Base-by-base conservation (phyloP, 2,113 vertebrate species). In the Ophthalmolycus amberensis region DNA sequence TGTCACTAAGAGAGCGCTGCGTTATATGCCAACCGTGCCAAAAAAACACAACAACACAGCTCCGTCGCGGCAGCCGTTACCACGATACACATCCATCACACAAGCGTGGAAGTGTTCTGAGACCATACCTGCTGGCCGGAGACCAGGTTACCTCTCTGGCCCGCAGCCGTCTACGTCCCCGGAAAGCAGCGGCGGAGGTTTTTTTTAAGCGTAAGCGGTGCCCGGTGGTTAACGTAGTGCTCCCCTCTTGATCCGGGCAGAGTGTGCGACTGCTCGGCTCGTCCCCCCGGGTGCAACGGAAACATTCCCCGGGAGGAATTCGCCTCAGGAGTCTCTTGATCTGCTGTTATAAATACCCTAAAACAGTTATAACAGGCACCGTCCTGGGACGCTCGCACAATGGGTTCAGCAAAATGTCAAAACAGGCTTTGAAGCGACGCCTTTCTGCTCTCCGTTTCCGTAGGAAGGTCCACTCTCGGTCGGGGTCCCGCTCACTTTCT, bases 341-440 rank as follows among this genome's bases (percentile, higher is more conserved):
- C 65, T 77, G 86, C 73, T 25, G 84, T 88, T 93, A 91, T 92
- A 94, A 92, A 94, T 93, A 95, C 75, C 68, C 65, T 42, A 64
- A 66, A 75, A 74, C 88, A 64, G 87, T 87, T 87, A 89, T 87
- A 88, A 93, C 79, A 64, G 34, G 87, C 83, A 75, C 40, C 27
- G 58, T 46, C 83, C 73, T 60, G 63, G 73, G n/a, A 34, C 71
- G 71, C 75, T 60, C 14, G 29, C 85, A 85, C 86, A 89, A 90
- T 78, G 27, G 68, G 6, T 52, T 67, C 80, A 29, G 68, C 48
- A 56, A 38, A 22, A 71, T 16, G 25, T 76, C 52, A 85, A 71
- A 80, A 32, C 16, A 18, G 3, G 32, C 77, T 85, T 78, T 83
- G 79, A 88, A 88, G 71, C 10, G 8, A 68, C 69, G 62, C 62